A percentile compares a stretch with the other conserved stretches of the same genome.
Conservation (phyloP, 2,797 vertebrate species). For the Sebastes flavidus region DNA sequence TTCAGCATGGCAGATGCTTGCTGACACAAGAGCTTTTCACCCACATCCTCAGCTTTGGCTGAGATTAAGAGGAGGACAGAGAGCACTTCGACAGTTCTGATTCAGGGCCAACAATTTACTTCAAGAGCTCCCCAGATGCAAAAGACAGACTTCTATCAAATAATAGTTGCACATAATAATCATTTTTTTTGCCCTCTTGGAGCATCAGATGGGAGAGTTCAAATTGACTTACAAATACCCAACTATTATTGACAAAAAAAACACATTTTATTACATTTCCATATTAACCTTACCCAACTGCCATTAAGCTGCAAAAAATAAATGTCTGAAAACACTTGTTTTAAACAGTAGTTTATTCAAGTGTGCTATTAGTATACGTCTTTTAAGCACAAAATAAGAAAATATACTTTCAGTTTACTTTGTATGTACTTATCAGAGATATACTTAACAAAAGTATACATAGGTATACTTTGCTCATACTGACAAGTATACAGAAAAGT, state of each 20-base stretch:
- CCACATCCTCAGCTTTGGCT: constrained; percentile 16
- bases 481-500: too few relatives aligned
- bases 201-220: neutral
- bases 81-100: neutral
- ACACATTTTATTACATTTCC: neutral
- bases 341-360: neutral
- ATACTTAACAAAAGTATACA: too few relatives aligned
- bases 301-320: neutral
- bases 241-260: neutral
- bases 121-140: neutral
- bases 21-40: constrained; percentile 37
- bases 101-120: neutral
- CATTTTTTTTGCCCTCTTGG: neutral
- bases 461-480: too few relatives aligned
- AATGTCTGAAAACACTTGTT: neutral
- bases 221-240: neutral
- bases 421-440: too few relatives aligned
- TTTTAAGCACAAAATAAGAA: too few relatives aligned
- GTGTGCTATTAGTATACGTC: too few relatives aligned
- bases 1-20: constrained; percentile 17
- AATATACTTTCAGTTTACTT: too few relatives aligned
- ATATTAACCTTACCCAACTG: neutral
- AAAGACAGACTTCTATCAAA: neutral
- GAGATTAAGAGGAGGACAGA: constrained; percentile 9
- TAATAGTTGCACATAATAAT: neutral